Evolutionary conservation across 1,140 invertebrate species (phyloP).

Genomic region (Venturia canescens): DNA sequence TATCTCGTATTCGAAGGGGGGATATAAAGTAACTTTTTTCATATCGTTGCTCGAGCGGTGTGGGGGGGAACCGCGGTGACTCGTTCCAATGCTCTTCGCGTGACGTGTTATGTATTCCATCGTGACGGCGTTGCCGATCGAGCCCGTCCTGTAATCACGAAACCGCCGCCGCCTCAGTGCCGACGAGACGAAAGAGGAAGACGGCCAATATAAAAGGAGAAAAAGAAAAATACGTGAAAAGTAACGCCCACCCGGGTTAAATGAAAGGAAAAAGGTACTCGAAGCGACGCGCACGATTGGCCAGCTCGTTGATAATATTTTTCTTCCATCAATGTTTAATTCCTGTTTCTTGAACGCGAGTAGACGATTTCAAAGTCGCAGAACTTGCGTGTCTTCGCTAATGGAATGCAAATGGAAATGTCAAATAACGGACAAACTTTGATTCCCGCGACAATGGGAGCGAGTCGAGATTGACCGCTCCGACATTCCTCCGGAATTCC

Average conservation of each 20-base stretch:
- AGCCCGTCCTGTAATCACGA: slow-evolving; percentile 66
- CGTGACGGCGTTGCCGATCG: slow-evolving; percentile 51
- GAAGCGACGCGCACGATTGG: slow-evolving; percentile 1
- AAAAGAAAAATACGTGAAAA: slow-evolving; percentile 20
- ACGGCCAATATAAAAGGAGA: slow-evolving; percentile 8
- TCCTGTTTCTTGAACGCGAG: background rate
- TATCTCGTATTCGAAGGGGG: background rate
- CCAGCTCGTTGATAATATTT: slow-evolving; percentile 4
- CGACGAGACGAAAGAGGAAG: slow-evolving; percentile 2
- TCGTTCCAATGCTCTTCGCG: background rate
- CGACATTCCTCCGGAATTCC: too few relatives aligned
- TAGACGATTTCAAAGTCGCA: too few relatives aligned
- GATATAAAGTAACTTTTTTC: background rate
- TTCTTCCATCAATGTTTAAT: background rate
- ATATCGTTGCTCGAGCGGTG: background rate
- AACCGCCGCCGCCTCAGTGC: slow-evolving; percentile 50
- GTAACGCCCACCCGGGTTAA: background rate
- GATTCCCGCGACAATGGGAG: too few relatives aligned
- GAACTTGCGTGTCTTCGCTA: too few relatives aligned
- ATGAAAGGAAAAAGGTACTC: slow-evolving; percentile 33
- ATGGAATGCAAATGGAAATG: background rate
- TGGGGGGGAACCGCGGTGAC: background rate
- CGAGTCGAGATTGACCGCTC: too few relatives aligned
- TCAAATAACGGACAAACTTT: background rate
- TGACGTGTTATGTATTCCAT: slow-evolving; percentile 49